Conservation (phyloP, 2,797 vertebrate species). For the Gymnopithys bicolor region DNA sequence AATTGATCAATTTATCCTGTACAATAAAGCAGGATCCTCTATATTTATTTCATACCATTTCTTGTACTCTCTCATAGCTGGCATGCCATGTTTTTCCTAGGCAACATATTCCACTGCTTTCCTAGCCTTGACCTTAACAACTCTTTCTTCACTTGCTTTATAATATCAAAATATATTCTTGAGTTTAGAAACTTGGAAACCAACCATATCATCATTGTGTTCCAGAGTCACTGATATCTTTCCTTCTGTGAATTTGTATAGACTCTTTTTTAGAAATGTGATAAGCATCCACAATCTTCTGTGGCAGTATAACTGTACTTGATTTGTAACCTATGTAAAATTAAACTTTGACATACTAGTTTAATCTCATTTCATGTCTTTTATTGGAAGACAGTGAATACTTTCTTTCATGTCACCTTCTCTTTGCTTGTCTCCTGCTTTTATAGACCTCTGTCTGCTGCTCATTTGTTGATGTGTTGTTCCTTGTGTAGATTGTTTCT, state of each 20-base stretch:
- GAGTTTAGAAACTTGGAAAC: background rate
- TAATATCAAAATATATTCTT: background rate
- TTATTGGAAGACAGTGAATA: background rate
- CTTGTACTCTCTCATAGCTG: background rate
- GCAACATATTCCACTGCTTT: background rate
- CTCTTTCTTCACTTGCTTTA: background rate
- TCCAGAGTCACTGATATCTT: background rate
- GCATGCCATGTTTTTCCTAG: background rate
- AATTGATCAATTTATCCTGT: background rate
- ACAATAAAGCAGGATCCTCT: background rate
- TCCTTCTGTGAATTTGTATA: background rate
- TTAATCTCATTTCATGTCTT: background rate
- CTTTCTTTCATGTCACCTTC: background rate
- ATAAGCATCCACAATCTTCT: background rate
- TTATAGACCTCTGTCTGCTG: background rate
- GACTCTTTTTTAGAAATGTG: background rate
- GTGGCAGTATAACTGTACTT: background rate
- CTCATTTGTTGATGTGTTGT: accelerated
- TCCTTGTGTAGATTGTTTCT: background rate
- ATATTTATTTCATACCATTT: background rate
- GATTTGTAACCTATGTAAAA: background rate
- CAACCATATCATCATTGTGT: background rate
- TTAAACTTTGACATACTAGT: background rate
- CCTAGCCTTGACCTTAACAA: background rate
- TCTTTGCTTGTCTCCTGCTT: background rate